phyloP scores from a whole-genome alignment of 2,797 vertebrate species.

The Linurgus olivaceus region DNA sequence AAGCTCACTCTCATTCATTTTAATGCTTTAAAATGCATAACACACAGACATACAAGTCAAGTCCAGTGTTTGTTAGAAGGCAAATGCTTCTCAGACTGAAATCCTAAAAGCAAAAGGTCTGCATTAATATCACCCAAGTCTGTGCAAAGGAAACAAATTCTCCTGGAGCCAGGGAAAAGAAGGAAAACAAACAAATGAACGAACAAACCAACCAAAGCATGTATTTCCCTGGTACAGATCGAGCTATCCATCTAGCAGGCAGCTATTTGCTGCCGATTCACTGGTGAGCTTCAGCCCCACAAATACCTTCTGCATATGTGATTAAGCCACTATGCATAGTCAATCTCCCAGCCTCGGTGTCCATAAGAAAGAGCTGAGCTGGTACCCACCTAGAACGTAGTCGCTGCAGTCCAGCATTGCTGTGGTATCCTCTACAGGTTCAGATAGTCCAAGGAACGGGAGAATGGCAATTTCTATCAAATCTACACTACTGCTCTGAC shows the following conservation, averaged over 20 bases:
- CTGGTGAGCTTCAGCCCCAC: constrained; percentile 42
- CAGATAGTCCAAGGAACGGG: constrained; percentile 71
- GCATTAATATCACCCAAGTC: background rate
- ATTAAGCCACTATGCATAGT: constrained; percentile 73
- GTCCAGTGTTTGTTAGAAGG: background rate
- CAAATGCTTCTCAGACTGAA: constrained; percentile 24
- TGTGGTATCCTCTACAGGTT: constrained; percentile 72
- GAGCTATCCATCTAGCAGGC: background rate
- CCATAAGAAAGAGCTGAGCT: constrained; percentile 71
- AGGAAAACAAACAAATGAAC: background rate
- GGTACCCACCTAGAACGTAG: constrained; percentile 83
- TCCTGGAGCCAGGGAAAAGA: background rate
- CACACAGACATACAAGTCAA: background rate
- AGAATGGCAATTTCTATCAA: constrained; percentile 73
- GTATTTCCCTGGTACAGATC: background rate
- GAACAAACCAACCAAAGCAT: background rate
- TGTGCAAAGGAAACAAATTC: background rate
- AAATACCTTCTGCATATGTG: constrained; percentile 66
- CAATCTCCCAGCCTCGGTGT: constrained; percentile 69
- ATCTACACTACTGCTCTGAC: constrained; percentile 70
- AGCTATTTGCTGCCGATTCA: constrained; percentile 48
- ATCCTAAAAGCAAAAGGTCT: constrained; percentile 29
- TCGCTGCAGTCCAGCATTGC: constrained; percentile 84
- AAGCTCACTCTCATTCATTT: background rate
- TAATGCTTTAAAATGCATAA: background rate